Base-by-base conservation (phyloP, 2,113 vertebrate species). In the Mystacornis crossleyi region DNA sequence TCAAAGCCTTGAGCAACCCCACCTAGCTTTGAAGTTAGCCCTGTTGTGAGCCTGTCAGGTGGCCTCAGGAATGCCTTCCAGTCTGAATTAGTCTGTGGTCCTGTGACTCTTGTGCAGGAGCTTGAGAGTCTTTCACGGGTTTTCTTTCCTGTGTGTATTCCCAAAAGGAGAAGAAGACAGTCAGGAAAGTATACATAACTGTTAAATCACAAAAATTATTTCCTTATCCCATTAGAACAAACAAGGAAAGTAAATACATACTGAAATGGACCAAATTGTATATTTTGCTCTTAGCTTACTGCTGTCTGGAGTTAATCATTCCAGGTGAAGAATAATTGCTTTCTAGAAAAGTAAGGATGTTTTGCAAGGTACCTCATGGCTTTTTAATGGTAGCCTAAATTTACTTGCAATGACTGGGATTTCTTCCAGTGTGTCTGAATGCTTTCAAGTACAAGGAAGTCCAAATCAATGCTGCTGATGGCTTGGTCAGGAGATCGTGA, bases 381-480 rank as follows among this genome's bases (percentile, higher is more conserved):
- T 81, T 92, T 94, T 95, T 80, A 92, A 67, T 4, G 29, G 65
- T 58, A 85, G 65, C 40, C 43, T 90, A 81, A 87, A 50, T 80
- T 81, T 87, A 71, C 42, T 85, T 81, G 36, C 66, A 90, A 23
- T 61, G 45, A 29, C 36, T 73, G 51, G 64, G 82, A 92, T 89
- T 94, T 88, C 28, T 93, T 78, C 54, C 48, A 65, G 4, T 50
- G 31, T 60, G 24, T 85, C 71, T 90, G 75, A 97, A 45, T 82
- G 53, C 64, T 96, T 95, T 94, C 48, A 87, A 92, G 82, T 54
- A 38, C 67, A 81, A 79, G 92, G 80, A 94, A 97, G 66, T 89
- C 73, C 3, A 1, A 93, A 86, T 54, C 11, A 4, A 31, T 58
- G 70, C 70, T 89, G 58, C 54, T 87, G 64, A 79, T 92, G 67